A percentile compares a stretch with the other conserved stretches of the same genome.
Evolutionary conservation across 1,140 invertebrate species (phyloP).

Genomic region (Drosophila arizonae): DNA sequence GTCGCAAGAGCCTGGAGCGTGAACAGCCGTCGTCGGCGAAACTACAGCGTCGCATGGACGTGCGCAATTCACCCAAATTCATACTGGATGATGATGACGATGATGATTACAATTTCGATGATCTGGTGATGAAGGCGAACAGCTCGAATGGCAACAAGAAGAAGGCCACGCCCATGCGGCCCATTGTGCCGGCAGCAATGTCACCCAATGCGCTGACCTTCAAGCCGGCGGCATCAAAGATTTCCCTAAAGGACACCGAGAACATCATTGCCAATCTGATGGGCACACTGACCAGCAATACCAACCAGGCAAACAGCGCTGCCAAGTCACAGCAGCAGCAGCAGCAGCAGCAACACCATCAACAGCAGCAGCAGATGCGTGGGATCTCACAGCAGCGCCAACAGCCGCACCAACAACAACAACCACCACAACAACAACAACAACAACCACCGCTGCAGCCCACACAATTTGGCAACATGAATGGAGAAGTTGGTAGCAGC

Average conservation of each 20-base stretch:
- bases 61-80: conserved; percentile 57
- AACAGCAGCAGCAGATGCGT: conserved; percentile 41
- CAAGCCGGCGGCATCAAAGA: conserved; percentile 80
- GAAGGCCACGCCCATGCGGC: background rate
- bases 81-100: conserved; percentile 85
- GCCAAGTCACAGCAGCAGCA: conserved; percentile 23
- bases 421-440: conserved; percentile 7
- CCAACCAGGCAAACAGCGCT: conserved; percentile 19
- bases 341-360: conserved; percentile 11
- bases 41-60: conserved; percentile 19
- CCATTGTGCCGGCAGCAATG: conserved; percentile 43
- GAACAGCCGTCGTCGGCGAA: conserved; percentile 9
- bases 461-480: background rate
- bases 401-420: background rate
- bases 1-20: conserved; percentile 33
- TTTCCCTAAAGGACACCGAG: conserved; percentile 85
- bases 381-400: background rate
- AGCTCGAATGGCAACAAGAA: conserved; percentile 53
- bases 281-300: conserved; percentile 83
- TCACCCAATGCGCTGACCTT: conserved; percentile 65
- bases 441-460: background rate
- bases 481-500: background rate
- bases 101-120: conserved; percentile 88
- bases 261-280: conserved; percentile 86
- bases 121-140: conserved; percentile 85